Conservation (phyloP, 1,140 invertebrate species). For the Microplitis demolitor region DNA sequence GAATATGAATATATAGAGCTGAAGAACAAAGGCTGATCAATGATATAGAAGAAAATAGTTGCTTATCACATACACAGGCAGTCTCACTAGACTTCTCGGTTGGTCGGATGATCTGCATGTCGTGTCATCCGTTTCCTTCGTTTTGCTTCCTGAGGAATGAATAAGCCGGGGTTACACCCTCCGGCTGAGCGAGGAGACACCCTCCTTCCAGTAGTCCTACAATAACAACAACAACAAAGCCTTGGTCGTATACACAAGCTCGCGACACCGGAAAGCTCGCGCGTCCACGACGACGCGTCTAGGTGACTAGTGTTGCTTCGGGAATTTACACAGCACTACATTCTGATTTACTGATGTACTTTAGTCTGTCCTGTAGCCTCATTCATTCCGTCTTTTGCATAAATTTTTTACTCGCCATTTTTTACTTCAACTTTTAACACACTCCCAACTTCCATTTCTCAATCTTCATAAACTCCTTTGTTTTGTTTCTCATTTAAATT, state of each 20-base stretch:
- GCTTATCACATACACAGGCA: neutral
- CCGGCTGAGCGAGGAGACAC: slow-evolving; percentile 46
- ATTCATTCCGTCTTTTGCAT: neutral
- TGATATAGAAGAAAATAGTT: too few relatives aligned
- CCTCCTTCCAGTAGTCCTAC: slow-evolving; percentile 35
- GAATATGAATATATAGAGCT: neutral
- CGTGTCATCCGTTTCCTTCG: slow-evolving; percentile 54
- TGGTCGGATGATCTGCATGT: slow-evolving; percentile 48
- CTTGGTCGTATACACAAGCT: neutral
- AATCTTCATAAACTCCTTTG: neutral
- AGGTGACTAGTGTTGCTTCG: slow-evolving; percentile 14
- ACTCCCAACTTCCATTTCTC: neutral
- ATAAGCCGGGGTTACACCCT: slow-evolving; percentile 56
- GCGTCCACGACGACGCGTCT: slow-evolving; percentile 35
- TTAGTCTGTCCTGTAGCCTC: neutral
- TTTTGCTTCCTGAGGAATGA: slow-evolving; percentile 54
- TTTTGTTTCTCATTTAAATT: neutral
- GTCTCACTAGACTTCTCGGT: neutral
- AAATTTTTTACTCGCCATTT: neutral
- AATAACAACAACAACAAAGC: slow-evolving; percentile 21
- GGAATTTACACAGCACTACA: neutral
- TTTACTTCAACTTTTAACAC: neutral
- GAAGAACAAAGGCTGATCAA: neutral
- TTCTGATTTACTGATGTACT: slow-evolving; percentile 8
- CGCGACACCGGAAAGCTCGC: slow-evolving; percentile 49